These are phyloP conservation scores for Sebastes fasciatus DNA, from an alignment of 2,113 vertebrate species.

Conservation along the genomic window DNA sequence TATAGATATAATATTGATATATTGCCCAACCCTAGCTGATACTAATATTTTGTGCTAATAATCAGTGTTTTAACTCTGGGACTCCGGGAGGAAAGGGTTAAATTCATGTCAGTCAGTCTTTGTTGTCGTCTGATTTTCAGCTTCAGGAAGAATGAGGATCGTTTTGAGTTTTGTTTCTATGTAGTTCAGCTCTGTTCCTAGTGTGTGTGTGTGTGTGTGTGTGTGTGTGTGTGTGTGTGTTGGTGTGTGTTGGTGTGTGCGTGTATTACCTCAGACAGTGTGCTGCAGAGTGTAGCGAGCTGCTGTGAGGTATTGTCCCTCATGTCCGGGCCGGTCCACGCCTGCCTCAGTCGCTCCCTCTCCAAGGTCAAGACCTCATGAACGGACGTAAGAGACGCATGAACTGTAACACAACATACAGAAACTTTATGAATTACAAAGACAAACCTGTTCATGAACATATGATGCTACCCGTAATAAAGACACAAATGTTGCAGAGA, in stretches of 20 bases:
- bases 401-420: constrained; percentile 71
- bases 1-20: no score
- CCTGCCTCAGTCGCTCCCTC: constrained; percentile 81
- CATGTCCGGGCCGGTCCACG: constrained; percentile 81
- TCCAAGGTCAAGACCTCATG: constrained; percentile 81
- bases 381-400: constrained; percentile 77
- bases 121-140: neutral
- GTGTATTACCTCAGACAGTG: constrained; percentile 79
- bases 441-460: neutral
- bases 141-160: neutral
- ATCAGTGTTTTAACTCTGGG: neutral
- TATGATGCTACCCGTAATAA: neutral
- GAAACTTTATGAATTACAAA: neutral
- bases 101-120: neutral
- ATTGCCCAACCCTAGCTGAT: neutral
- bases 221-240: neutral
- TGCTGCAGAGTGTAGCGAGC: constrained; percentile 81
- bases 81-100: neutral
- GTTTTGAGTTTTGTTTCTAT: neutral
- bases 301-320: constrained; percentile 79
- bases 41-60: constrained; percentile 14
- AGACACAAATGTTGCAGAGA: neutral
- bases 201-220: neutral
- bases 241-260: neutral
- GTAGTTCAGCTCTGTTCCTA: neutral